Base-by-base conservation (phyloP, 2,888 invertebrate genomes). In the Rhagium mordax region DNA sequence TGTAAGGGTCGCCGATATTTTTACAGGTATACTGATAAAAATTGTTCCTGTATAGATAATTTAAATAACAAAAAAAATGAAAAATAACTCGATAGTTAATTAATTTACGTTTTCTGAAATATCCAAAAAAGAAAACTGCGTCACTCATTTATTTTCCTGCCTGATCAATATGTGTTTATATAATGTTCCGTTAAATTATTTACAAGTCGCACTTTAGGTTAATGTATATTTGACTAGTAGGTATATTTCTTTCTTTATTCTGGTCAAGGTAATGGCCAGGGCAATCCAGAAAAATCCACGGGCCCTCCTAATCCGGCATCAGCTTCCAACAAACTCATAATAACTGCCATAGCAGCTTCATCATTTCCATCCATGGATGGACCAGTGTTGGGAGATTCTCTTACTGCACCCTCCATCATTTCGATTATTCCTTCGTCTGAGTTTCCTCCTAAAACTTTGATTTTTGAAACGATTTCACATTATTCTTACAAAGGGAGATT, bases 261-360 rank as follows among this genome's bases (percentile, higher is more conserved):
- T 70, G 78, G 79, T 88, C 85, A 95, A 18, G 94, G 94, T 65
- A 96, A 89, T 0, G 95, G 95, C 96, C 96, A 96, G 0, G 96
- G 96, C 20, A 96, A 88, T 29, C 95, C 94, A 7, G 94, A 93
- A 87, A 95, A 95, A 88, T 96, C 96, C 47, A 96, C 94, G 0
- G 95, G 95, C 0, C 95, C 96, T 3, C 96, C 96, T 29, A 96
- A 90, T 0, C 96, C 96, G 0, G 96, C 96, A 85, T 96, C 96
- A 0, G 96, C 96, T 86, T 96, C 96, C 55, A 96, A 88, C 21
- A 96, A 90, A 85, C 95, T 96, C 96, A 96, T 96, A 81, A 96
- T 95, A 78, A 96, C 96, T 0, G 96, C 95, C 95, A 96, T 96
- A 4, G 96, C 95, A 2, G 96, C 96, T 85, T 96, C 96, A 81